phyloP scores from a whole-genome alignment of 2,888 invertebrate genomes.

The Thecophora atra region DNA sequence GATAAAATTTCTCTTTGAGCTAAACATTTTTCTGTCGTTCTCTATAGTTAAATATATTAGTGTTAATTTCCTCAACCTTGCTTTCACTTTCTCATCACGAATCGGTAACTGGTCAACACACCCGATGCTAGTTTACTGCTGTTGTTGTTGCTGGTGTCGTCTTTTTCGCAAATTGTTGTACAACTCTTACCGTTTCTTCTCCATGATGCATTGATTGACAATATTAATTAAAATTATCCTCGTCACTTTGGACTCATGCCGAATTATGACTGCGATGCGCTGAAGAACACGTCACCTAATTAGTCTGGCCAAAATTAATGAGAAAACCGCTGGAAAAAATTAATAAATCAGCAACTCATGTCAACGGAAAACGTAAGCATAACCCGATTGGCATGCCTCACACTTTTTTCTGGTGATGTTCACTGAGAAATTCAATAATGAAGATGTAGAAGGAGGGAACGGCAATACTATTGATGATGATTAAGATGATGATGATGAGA shows the following conservation, averaged over 20 bases:
- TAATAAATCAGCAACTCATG: background rate
- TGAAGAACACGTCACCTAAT: too few relatives aligned
- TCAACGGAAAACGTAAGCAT: constrained; percentile 1
- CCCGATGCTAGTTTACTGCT: background rate
- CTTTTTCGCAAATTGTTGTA: background rate
- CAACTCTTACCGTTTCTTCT: background rate
- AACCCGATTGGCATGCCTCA: background rate
- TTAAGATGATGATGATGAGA: too few relatives aligned
- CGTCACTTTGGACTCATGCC: constrained; percentile 25
- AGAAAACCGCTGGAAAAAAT: too few relatives aligned
- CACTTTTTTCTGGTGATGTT: background rate
- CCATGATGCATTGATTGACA: constrained; percentile 20
- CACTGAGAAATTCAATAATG: too few relatives aligned
- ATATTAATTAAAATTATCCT: constrained; percentile 27
- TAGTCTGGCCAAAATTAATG: background rate
- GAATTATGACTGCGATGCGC: too few relatives aligned
- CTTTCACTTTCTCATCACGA: constrained; percentile 32
- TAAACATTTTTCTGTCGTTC: background rate
- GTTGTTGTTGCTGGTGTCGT: background rate
- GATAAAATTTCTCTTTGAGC: background rate
- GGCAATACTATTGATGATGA: background rate
- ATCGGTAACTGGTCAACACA: constrained; percentile 18
- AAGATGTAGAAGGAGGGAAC: too few relatives aligned
- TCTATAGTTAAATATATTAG: background rate
- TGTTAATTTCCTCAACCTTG: constrained; percentile 31